A percentile compares a stretch with the other conserved stretches of the same genome.
Conservation (phyloP, 2,797 vertebrate genomes). For the Macrochelys suwanniensis region DNA sequence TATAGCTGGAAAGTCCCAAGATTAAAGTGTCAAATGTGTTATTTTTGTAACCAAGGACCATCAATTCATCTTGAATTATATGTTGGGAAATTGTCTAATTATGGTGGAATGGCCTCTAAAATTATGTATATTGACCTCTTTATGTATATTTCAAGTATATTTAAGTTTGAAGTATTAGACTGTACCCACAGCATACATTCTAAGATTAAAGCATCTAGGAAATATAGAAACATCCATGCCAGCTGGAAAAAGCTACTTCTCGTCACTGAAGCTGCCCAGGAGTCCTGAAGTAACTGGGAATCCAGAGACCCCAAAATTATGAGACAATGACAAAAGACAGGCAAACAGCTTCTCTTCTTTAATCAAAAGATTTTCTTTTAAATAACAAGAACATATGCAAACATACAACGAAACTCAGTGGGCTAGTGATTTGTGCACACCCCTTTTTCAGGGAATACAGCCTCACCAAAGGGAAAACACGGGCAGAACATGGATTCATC, state of each 20-base stretch:
- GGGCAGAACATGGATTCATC: background rate
- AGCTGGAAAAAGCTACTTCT: background rate
- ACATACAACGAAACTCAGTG: background rate
- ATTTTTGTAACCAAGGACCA: background rate
- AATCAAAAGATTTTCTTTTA: background rate
- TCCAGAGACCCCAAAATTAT: background rate
- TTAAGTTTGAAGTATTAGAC: background rate
- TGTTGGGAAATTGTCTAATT: background rate
- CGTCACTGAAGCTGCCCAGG: background rate
- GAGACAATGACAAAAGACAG: slow-evolving; percentile 9
- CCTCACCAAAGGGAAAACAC: background rate
- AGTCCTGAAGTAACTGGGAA: background rate
- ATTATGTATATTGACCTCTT: background rate
- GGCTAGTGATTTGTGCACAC: background rate
- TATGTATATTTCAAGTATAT: background rate
- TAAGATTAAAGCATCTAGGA: background rate
- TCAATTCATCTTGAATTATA: background rate
- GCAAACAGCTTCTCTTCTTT: slow-evolving; percentile 28
- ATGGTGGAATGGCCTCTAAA: background rate
- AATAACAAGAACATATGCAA: background rate
- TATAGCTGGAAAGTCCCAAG: background rate
- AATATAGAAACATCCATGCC: fast-evolving
- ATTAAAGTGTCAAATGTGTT: background rate
- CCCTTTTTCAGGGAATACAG: slow-evolving; percentile 33
- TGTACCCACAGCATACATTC: background rate